phyloP scores from a whole-genome alignment of 2,113 vertebrate genomes.

The Etheostoma spectabile region DNA sequence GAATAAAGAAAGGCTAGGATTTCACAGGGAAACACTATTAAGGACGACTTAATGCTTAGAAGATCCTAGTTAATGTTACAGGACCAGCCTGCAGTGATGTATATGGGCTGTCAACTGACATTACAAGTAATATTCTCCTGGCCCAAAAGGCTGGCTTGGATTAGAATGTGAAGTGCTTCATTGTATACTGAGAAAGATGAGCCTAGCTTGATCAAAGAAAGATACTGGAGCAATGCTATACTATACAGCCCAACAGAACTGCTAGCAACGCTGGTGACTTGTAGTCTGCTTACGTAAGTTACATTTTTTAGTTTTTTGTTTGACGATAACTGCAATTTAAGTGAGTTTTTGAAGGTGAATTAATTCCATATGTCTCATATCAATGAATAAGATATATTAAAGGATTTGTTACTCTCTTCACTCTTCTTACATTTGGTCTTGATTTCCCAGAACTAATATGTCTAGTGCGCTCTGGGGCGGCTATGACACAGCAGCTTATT shows the following conservation, averaged over 20 bases:
- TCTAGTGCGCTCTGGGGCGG: background rate
- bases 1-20: constrained; percentile 36
- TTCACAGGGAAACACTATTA: constrained; percentile 38
- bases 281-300: background rate
- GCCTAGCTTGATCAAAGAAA: constrained; percentile 27
- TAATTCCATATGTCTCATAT: background rate
- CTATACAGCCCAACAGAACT: background rate
- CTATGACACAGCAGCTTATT: constrained; percentile 47
- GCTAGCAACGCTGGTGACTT: background rate
- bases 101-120: constrained; percentile 37
- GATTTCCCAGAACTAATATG: constrained; percentile 46
- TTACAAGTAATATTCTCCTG: constrained; percentile 39
- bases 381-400: constrained; percentile 12
- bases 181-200: constrained; percentile 28
- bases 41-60: constrained; percentile 17
- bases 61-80: constrained; percentile 34
- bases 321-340: background rate
- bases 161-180: constrained; percentile 51
- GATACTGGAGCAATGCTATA: background rate
- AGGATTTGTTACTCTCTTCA: background rate
- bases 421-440: constrained; percentile 35
- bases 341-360: background rate
- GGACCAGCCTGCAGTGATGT: constrained; percentile 34
- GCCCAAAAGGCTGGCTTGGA: constrained; percentile 50
- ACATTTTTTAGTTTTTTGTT: background rate